phyloP scores from a whole-genome alignment of 2,113 vertebrate genomes.

The Pseudolaguvia tuberculata region DNA sequence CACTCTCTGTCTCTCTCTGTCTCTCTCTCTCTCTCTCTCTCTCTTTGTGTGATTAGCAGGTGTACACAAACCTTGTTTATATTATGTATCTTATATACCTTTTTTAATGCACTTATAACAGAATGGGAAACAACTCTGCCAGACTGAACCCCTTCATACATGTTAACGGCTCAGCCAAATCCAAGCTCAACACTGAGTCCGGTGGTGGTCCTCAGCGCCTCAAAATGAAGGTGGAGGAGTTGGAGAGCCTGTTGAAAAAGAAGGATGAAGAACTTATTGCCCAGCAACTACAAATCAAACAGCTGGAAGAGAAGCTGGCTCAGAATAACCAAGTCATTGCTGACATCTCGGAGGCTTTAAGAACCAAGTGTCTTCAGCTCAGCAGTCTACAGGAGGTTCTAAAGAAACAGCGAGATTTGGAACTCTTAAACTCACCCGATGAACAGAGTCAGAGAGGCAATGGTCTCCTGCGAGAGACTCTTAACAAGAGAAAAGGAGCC shows the following conservation, averaged over 20 bases:
- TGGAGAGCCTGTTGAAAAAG: slow-evolving; percentile 75
- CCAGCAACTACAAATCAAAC: slow-evolving; percentile 68
- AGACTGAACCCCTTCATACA: slow-evolving; percentile 80
- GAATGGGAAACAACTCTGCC: slow-evolving; percentile 84
- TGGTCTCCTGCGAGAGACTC: slow-evolving; percentile 61
- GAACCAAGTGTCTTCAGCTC: slow-evolving; percentile 78
- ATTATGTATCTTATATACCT: no score
- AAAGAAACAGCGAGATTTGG: slow-evolving; percentile 63
- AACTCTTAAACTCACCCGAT: slow-evolving; percentile 62
- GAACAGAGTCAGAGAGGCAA: slow-evolving; percentile 56
- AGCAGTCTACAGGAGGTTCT: slow-evolving; percentile 81
- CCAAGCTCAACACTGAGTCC: slow-evolving; percentile 46
- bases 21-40: slow-evolving; percentile 7
- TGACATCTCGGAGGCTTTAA: slow-evolving; percentile 80
- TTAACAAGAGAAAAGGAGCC: slow-evolving; percentile 78
- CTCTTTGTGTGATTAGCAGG: not conserved
- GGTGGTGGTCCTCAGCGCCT: slow-evolving; percentile 30
- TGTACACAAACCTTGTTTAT: not conserved
- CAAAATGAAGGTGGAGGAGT: slow-evolving; percentile 68
- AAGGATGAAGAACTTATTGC: slow-evolving; percentile 75
- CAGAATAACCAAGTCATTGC: slow-evolving; percentile 71
- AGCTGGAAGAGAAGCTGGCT: slow-evolving; percentile 76
- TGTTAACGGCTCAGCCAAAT: slow-evolving; percentile 53
- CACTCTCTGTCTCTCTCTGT: slow-evolving; percentile 13
- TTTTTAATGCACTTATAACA: slow-evolving; percentile 21